These are phyloP conservation scores for Phyllotis vaccarum DNA, from an alignment of 2,797 vertebrate genomes.

Conservation along the genomic window DNA sequence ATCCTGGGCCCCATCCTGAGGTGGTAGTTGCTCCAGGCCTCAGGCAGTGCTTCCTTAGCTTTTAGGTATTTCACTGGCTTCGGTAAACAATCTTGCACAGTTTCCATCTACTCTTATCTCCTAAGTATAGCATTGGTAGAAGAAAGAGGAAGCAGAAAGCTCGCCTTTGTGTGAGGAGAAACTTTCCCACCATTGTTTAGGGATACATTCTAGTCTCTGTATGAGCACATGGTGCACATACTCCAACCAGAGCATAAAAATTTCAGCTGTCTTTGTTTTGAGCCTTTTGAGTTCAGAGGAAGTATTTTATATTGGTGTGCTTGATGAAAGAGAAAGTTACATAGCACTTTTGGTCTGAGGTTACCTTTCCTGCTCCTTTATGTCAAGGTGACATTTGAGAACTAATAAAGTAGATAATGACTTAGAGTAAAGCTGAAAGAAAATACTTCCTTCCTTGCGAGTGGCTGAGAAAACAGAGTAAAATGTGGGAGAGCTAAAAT, in stretches of 20 bases:
- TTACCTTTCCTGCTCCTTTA: neutral
- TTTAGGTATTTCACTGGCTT: neutral
- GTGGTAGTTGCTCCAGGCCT: neutral
- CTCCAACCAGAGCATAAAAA: neutral
- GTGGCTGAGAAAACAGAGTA: neutral
- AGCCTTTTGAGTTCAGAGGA: constrained; percentile 28
- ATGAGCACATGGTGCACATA: accelerated
- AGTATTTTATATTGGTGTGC: constrained; percentile 1
- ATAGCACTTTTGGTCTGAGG: neutral
- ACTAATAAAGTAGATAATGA: constrained; percentile 10
- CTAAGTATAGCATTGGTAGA: neutral
- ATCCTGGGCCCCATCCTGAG: neutral
- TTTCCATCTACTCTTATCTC: neutral
- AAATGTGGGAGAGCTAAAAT: neutral
- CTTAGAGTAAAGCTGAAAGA: constrained; percentile 16
- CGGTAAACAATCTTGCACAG: neutral
- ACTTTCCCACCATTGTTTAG: constrained; percentile 46
- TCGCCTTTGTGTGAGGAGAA: neutral
- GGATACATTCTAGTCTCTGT: neutral
- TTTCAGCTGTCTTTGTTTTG: neutral
- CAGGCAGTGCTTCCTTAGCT: neutral
- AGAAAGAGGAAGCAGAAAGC: neutral
- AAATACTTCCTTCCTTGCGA: constrained; percentile 41
- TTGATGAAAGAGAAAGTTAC: constrained; percentile 27
- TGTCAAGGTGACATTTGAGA: constrained; percentile 14